A percentile compares a stretch with the other conserved stretches of the same genome.
These are phyloP conservation scores for Protonemura montana DNA, from an alignment of 2,888 invertebrate species.

Conservation along the genomic window DNA sequence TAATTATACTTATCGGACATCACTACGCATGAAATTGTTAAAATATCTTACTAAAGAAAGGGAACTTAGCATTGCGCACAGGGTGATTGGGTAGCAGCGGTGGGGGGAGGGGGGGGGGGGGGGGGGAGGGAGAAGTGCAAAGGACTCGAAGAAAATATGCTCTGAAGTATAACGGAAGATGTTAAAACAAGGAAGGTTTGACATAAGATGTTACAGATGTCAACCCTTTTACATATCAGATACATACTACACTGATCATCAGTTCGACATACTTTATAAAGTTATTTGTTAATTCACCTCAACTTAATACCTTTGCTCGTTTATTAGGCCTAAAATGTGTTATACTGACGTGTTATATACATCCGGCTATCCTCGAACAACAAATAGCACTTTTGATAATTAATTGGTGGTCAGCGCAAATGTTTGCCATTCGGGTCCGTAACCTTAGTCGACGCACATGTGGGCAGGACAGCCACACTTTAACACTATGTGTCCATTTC, in stretches of 20 bases:
- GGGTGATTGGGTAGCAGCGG: too few species aligned
- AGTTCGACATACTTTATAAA: not conserved
- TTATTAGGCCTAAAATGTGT: not conserved
- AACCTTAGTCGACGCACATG: not conserved
- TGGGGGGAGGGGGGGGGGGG: too few species aligned
- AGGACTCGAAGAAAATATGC: too few species aligned
- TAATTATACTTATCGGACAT: too few species aligned
- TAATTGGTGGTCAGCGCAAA: not conserved
- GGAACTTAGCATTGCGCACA: too few species aligned
- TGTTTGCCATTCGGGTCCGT: not conserved
- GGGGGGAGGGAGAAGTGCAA: too few species aligned
- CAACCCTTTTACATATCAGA: too few species aligned
- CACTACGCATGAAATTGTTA: too few species aligned
- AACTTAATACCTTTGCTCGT: not conserved
- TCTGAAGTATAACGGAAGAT: too few species aligned
- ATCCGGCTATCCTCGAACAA: not conserved
- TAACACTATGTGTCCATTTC: not conserved
- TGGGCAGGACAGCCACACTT: not conserved
- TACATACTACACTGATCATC: not conserved
- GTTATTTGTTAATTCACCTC: not conserved
- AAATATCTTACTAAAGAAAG: too few species aligned
- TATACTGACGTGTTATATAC: not conserved
- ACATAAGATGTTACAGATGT: too few species aligned
- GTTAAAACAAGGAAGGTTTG: too few species aligned
- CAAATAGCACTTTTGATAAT: constrained; percentile 4